Evolutionary conservation across 2,797 vertebrate species (phyloP), one percentile per base, ranked within the genome.

Genomic region (Rhinogobio ventralis): DNA sequence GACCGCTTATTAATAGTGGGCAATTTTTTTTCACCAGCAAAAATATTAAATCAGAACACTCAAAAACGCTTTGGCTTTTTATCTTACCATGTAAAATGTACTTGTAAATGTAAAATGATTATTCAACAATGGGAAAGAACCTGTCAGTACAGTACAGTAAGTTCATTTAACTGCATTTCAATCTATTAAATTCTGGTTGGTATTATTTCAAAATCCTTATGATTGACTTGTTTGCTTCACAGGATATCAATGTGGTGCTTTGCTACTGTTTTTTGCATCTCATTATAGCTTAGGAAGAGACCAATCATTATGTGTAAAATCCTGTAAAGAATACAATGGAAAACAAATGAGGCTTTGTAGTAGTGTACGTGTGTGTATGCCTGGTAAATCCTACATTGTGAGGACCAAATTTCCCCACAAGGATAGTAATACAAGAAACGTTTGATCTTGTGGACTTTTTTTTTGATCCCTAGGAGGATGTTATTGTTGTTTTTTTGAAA

Each of bases 1-100:
- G n/a, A n/a, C n/a, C n/a, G 25, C 73, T 51, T 87, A 84, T 88
- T 87, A 83, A 85, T 87, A 82, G 78, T 39, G 51, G 36, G 45
- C 53, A 74, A 74, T 83, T 81, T 80, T 71, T n/a, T 73, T 86
- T 75, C 46, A 69, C 33, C 66, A 64, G 36, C 62, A 30, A 71
- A 85, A 73, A 84, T 79, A 75, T 87, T 81, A 78, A 62, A 49
- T 79, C 73, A 69, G 9, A 68, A 81, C 42, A 64, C 53, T 72
- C 67, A 74, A n/a, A n/a, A n/a, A n/a, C n/a, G 79, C 80, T 80
- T 81, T 80, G 75, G 57, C 28, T 81, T 77, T 51, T 46, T 78
- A 13, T 4, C 3, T 57, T 84, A 53, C 30, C 14, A 42, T 74
- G 20, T 64, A 36, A 51, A 73, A 79, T 76, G 39, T 30, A 25